These are phyloP conservation scores for Trypoxylus dichotomus DNA, from an alignment of 1,140 invertebrate species.

Conservation along the genomic window DNA sequence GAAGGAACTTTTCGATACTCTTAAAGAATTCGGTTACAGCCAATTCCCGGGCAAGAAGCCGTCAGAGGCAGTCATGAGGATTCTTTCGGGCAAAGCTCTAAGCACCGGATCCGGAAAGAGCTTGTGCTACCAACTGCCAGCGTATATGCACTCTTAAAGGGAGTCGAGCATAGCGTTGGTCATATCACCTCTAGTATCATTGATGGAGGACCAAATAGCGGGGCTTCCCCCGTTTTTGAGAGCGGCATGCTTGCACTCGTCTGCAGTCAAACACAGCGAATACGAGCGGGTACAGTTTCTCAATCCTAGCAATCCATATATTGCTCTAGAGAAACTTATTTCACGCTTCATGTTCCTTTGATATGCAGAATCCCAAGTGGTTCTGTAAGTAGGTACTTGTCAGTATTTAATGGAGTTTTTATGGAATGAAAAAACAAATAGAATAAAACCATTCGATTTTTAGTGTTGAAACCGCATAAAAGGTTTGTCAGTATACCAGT, in stretches of 20 bases:
- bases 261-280: conserved; percentile 79
- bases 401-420: too few relatives aligned
- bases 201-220: conserved; percentile 95
- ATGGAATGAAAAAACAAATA: too few relatives aligned
- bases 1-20: conserved; percentile 64
- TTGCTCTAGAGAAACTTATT: too few relatives aligned
- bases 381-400: too few relatives aligned
- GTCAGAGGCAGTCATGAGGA: conserved; percentile 89
- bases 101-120: conserved; percentile 95
- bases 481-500: too few relatives aligned
- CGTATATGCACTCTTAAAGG: conserved; percentile 75
- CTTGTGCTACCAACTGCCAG: conserved; percentile 92
- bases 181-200: conserved; percentile 88
- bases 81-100: conserved; percentile 81
- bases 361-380: too few relatives aligned
- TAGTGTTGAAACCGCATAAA: too few relatives aligned
- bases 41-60: conserved; percentile 83
- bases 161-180: conserved; percentile 78
- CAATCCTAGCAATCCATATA: too few relatives aligned
- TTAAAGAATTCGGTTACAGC: conserved; percentile 78
- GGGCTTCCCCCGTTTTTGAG: conserved; percentile 73
- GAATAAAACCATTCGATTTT: too few relatives aligned
- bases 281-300: too few relatives aligned
- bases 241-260: conserved; percentile 86
- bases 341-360: too few relatives aligned